Conservation (phyloP, 1,140 invertebrate genomes). For the Nomia melanderi region DNA sequence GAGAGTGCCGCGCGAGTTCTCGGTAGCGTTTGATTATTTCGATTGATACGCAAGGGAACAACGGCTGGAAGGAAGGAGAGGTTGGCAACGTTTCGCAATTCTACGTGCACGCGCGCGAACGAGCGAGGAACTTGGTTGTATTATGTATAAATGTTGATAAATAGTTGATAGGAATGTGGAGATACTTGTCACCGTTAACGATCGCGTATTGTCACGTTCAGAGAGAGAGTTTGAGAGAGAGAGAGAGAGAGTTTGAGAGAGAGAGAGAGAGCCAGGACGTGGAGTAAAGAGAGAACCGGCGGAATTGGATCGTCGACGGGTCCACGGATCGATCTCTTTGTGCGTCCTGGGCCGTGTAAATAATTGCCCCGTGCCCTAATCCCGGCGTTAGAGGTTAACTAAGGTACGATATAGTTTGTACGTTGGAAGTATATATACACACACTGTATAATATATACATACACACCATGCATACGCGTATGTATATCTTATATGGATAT, state of each 20-base stretch:
- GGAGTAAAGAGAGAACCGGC: background rate
- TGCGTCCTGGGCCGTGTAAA: slow-evolving; percentile 66
- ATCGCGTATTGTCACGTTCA: slow-evolving; percentile 39
- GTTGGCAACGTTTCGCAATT: slow-evolving; percentile 54
- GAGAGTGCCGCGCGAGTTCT: too few species aligned
- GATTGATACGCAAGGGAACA: too few species aligned
- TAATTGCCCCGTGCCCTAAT: slow-evolving; percentile 47
- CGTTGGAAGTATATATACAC: slow-evolving; percentile 63
- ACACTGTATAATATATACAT: slow-evolving; percentile 35
- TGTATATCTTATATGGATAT: slow-evolving; percentile 20
- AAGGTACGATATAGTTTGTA: slow-evolving; percentile 73
- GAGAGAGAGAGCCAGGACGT: slow-evolving; percentile 1
- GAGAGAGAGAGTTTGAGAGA: too few species aligned
- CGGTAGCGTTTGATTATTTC: too few species aligned
- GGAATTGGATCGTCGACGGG: slow-evolving; percentile 25
- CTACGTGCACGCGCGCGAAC: slow-evolving; percentile 51
- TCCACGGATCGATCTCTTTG: background rate
- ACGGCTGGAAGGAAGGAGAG: background rate
- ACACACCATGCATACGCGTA: slow-evolving; percentile 26
- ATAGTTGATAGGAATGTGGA: slow-evolving; percentile 76
- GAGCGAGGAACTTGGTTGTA: slow-evolving; percentile 67
- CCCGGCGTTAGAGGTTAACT: slow-evolving; percentile 61
- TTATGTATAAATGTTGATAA: slow-evolving; percentile 81
- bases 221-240: too few species aligned
- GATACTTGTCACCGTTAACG: slow-evolving; percentile 73